Evolutionary conservation across 1,140 invertebrate species (phyloP).

Genomic region (Cydia strobilella): DNA sequence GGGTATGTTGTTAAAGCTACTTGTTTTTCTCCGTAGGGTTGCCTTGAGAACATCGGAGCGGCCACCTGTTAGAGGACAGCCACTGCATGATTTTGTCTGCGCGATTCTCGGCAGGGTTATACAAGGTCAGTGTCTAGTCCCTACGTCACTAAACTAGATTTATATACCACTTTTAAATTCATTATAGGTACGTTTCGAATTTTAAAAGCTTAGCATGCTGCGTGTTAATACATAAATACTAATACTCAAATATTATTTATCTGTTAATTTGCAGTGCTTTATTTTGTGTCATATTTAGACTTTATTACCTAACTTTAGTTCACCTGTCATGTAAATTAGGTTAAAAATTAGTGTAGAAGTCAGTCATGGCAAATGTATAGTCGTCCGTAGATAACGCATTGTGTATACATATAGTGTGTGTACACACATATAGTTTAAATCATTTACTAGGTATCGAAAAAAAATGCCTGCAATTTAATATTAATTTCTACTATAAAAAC

Average conservation of each 20-base stretch:
- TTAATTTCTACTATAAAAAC: too few species aligned
- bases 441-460: too few species aligned
- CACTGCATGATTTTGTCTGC: slow-evolving; percentile 24
- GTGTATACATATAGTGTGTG: too few species aligned
- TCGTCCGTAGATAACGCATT: too few species aligned
- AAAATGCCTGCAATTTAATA: too few species aligned
- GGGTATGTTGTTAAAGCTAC: slow-evolving; percentile 1
- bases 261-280: neutral
- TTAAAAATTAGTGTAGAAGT: too few species aligned
- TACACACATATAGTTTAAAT: too few species aligned
- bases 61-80: slow-evolving; percentile 24
- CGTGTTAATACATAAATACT: neutral
- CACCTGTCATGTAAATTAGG: too few species aligned
- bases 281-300: neutral
- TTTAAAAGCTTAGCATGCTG: neutral
- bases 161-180: neutral
- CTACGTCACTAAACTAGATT: neutral
- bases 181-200: neutral
- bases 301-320: neutral
- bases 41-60: slow-evolving; percentile 21
- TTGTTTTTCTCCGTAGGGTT: slow-evolving; percentile 23
- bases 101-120: slow-evolving; percentile 21
- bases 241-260: neutral
- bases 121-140: slow-evolving; percentile 24
- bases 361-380: too few species aligned